A percentile compares a stretch with the other conserved stretches of the same genome.
Evolutionary conservation across 2,888 invertebrate genomes (phyloP).

Genomic region (Athrips mouffetella): DNA sequence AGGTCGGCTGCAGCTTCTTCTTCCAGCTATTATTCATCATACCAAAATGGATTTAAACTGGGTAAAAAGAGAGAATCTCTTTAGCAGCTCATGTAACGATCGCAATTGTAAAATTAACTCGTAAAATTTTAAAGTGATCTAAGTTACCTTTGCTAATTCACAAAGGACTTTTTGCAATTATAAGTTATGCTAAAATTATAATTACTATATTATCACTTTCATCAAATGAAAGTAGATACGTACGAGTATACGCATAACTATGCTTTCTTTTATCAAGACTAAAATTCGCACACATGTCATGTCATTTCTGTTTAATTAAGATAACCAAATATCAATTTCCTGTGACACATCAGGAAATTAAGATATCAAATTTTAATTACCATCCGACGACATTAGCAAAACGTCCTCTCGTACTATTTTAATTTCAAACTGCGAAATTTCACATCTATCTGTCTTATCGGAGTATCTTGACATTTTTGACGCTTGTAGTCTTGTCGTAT

Average conservation of each 20-base stretch:
- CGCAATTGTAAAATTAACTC: too few relatives aligned
- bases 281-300: not conserved
- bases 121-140: too few relatives aligned
- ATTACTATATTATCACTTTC: too few relatives aligned
- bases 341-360: constrained; percentile 1
- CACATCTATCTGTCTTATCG: constrained; percentile 2
- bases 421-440: constrained; percentile 1
- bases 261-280: not conserved
- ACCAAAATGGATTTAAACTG: too few relatives aligned
- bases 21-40: too few relatives aligned
- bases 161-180: too few relatives aligned
- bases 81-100: too few relatives aligned
- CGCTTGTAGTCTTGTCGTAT: not conserved
- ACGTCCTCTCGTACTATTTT: not conserved
- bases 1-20: too few relatives aligned
- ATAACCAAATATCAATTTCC: constrained; percentile 5
- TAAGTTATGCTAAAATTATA: too few relatives aligned
- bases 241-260: not conserved
- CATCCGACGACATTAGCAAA: not conserved
- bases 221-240: too few relatives aligned
- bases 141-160: too few relatives aligned
- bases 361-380: not conserved
- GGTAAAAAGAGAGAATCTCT: too few relatives aligned
- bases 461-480: not conserved
- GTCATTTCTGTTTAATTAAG: constrained; percentile 5